Evolutionary conservation across 2,888 invertebrate species (phyloP), one percentile per base, ranked within the genome.

Genomic region (Thumatha senex): DNA sequence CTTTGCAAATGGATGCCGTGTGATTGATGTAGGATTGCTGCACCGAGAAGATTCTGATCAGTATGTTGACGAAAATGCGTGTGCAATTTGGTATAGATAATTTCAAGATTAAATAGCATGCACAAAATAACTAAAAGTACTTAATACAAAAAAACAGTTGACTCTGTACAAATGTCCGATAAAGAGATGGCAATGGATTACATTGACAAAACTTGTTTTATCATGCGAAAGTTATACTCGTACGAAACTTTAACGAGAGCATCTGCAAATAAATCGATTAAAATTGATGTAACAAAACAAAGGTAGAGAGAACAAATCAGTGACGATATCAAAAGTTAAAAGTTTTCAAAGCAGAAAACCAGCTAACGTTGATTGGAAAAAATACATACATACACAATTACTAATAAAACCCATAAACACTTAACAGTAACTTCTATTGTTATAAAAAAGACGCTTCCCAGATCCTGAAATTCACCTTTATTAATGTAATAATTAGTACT

Each of bases 1-100:
- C 69, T 69, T 71, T 63, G 63, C 61, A 62, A 60, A 61, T 61
- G 67, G 70, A 69, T 66, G 65, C 58, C 47, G 51, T 56, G 65
- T 65, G 58, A 56, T 54, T 58, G 56, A 53, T 49, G 40, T 52
- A 62, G 61, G 65, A 65, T 61, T 56, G 54, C 52, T 50, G 53
- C 53, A 50, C 51, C 54, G 51, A 51, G 62, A 67, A 58, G 42
- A 57, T 63, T 48, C 41, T 51, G 57, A 58, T 67, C 56, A 60
- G 45, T 45, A 58, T 48, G 54, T 44, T 47, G 48, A 49, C 14
- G 30, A 51, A 58, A 61, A 49, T 50, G 41, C 39, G 36, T 47
- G 46, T 63, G 41, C 15, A 52, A 49, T 57, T 56, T 54, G 50
- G 54, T 50, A 50, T 63, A 52, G 44, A 66, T 54, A 47, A 50